Evolutionary conservation across 2,888 invertebrate species (phyloP).

Genomic region (Nymphalis polychloros): DNA sequence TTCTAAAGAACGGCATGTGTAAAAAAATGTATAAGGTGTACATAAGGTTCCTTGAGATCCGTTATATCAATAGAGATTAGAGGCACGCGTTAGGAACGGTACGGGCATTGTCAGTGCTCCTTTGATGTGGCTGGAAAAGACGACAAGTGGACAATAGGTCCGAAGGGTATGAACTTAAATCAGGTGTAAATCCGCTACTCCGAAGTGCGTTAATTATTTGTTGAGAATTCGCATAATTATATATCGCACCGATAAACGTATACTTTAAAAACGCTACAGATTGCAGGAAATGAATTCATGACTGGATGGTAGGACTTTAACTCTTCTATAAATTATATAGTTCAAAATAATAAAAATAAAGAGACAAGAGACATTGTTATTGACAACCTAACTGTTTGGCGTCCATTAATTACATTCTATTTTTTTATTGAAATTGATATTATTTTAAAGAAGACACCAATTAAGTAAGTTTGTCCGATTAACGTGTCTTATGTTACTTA

Average conservation of each 20-base stretch:
- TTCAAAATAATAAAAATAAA: neutral
- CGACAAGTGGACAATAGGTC: conserved; percentile 57
- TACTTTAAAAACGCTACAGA: no score
- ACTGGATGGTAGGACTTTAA: neutral
- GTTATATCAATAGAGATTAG: conserved; percentile 80
- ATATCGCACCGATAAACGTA: no score
- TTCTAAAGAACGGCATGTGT: conserved; percentile 50
- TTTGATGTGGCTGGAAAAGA: conserved; percentile 79
- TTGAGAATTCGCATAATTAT: neutral
- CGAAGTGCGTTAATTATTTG: neutral
- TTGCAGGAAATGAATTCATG: neutral
- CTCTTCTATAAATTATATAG: neutral
- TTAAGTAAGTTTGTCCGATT: conserved; percentile 66
- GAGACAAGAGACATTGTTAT: neutral
- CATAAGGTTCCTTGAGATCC: conserved; percentile 66
- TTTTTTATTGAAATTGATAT: conserved; percentile 68
- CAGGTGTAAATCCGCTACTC: conserved; percentile 66
- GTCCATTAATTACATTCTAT: conserved; percentile 60
- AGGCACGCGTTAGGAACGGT: conserved; percentile 71
- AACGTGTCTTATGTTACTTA: conserved; percentile 65
- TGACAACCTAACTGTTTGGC: neutral
- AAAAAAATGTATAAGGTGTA: conserved; percentile 76
- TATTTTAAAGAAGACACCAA: conserved; percentile 56
- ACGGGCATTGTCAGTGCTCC: conserved; percentile 64
- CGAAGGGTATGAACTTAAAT: conserved; percentile 45